Percentiles rank a stretch among this genome's conserved stretches.
phyloP scores from a whole-genome alignment of 2,797 vertebrate genomes.

The Euthynnus affinis region DNA sequence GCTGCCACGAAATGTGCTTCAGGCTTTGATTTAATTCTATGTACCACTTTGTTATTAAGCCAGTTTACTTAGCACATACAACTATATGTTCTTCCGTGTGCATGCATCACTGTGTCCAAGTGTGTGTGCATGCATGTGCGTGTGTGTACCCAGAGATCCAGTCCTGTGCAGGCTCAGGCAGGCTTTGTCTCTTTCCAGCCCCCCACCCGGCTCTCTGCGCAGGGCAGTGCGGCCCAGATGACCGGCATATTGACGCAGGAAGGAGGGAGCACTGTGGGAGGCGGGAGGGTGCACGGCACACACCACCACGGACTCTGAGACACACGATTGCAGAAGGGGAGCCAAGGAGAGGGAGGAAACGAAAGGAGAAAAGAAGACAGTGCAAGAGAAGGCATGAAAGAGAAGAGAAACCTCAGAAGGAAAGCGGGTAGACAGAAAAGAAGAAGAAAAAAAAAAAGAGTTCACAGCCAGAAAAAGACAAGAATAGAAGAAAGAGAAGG shows the following conservation, averaged over 20 bases:
- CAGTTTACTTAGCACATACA: not conserved
- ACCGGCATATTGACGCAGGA: conserved; percentile 88
- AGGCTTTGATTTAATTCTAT: conserved; percentile 1
- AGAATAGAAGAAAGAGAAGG: not conserved
- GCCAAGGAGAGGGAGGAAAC: conserved; percentile 27
- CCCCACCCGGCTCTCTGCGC: conserved; percentile 84
- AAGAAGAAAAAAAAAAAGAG: conserved; percentile 1
- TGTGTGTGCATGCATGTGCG: conserved; percentile 37
- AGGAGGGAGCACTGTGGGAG: conserved; percentile 88
- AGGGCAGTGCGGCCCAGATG: conserved; percentile 86
- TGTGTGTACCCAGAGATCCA: conserved; percentile 86
- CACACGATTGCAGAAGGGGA: conserved; percentile 50
- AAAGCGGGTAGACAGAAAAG: conserved; percentile 21
- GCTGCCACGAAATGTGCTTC: not conserved
- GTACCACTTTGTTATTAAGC: not conserved
- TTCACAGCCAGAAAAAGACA: conserved; percentile 5
- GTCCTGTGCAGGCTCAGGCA: conserved; percentile 87
- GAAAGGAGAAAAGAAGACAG: conserved; percentile 1
- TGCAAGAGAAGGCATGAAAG: conserved; percentile 33
- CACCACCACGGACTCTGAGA: conserved; percentile 85
- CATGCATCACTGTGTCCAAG: not conserved
- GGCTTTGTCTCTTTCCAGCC: conserved; percentile 84
- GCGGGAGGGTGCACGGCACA: conserved; percentile 83
- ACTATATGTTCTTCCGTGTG: not conserved
- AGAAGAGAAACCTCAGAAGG: conserved; percentile 10